Conservation (phyloP, 2,113 vertebrate species). For the Crotophaga sulcirostris region DNA sequence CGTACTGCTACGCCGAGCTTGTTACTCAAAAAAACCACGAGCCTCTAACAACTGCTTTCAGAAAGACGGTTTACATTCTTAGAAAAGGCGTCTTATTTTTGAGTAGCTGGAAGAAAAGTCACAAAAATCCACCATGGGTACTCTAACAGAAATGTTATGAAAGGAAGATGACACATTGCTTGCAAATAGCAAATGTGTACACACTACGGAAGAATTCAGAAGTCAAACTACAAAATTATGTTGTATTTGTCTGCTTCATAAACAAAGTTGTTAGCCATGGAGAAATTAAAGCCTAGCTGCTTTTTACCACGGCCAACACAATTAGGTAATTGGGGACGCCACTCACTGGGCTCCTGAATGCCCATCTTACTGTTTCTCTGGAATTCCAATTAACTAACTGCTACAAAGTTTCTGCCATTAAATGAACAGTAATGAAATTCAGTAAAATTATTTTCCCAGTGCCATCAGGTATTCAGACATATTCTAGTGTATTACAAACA, state of each 20-base stretch:
- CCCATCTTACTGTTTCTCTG: not conserved
- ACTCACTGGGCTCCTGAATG: not conserved
- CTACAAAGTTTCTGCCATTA: slow-evolving; percentile 31
- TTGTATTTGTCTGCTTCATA: slow-evolving; percentile 1
- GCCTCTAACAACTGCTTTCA: not conserved
- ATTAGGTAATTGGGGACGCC: slow-evolving; percentile 27
- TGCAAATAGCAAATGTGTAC: not conserved
- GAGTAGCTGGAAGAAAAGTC: not conserved
- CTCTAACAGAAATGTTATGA: not conserved
- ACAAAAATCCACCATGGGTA: not conserved
- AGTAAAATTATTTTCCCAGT: not conserved
- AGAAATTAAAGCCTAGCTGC: slow-evolving; percentile 32
- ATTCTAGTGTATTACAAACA: not conserved
- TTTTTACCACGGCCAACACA: slow-evolving; percentile 4
- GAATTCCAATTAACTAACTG: not conserved
- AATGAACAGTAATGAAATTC: not conserved
- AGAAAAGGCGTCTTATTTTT: not conserved
- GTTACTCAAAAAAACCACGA: not conserved
- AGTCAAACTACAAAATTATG: not conserved
- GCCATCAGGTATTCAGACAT: not conserved
- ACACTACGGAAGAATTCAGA: not conserved
- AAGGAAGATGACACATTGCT: not conserved
- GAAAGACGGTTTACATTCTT: not conserved
- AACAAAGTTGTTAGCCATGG: slow-evolving; percentile 19
- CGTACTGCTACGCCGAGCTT: not conserved